Evolutionary conservation across 2,113 vertebrate species (phyloP), one percentile per base, ranked within the genome.

Genomic region (Sturnus vulgaris): DNA sequence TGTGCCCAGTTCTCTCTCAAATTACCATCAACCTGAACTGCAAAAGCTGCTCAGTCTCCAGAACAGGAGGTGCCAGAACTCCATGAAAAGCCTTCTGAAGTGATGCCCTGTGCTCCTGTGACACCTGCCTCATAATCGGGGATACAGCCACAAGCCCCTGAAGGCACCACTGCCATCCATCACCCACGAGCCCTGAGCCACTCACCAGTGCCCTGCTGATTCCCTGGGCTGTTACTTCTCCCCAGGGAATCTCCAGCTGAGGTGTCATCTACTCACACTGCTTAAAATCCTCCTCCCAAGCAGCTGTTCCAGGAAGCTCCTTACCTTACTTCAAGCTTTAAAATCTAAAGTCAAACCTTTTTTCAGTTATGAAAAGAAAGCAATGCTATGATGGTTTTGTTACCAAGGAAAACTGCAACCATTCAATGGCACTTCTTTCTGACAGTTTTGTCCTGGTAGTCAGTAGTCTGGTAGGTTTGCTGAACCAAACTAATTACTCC

Each of bases 361-460:
- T 92, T 84, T 88, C 44, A 82, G 40, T 56, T 80, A 72, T 42
- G 46, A 44, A 68, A 92, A 52, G 52, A 84, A 95, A 93, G 78
- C 33, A 65, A 94, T 56, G 87, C 64, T 63, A 27, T 4, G 10
- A 66, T 24, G 6, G 18, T 82, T 81, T n/a, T 61, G 39, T 55
- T 60, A 13, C 44, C 24, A 37, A 82, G 73, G 39, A 68, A 79
- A 92, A 63, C 44, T 49, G 31, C 50, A 77, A n/a, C 31, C 65
- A 52, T 31, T 88, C 82, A 73, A 25, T 15, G 77, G 79, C 61
- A 65, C 64, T 92, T 93, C 49, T 30, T 56, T 52, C 87, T 85
- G 95, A 94, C 82, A 88, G 59, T 56, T 95, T 92, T 95, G 61
- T 88, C 82, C 79, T 77, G 40, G 24, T 4, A 86, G 68, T 89